Evolutionary conservation across 2,888 invertebrate genomes (phyloP).

Genomic region (Pyrocoelia pectoralis): DNA sequence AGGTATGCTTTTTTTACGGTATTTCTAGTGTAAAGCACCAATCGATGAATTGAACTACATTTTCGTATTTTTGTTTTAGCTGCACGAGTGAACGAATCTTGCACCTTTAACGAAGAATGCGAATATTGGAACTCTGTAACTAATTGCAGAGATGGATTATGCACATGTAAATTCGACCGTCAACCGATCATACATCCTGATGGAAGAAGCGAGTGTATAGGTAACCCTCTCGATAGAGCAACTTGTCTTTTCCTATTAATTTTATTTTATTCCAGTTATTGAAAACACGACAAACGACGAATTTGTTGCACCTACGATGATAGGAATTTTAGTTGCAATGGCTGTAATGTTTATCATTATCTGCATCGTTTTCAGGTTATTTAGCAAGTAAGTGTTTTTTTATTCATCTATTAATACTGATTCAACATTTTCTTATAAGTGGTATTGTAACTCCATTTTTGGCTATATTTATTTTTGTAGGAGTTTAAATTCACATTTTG

Average conservation of each 20-base stretch:
- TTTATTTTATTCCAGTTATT: constrained; percentile 58
- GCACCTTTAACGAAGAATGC: constrained; percentile 86
- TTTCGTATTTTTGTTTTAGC: constrained; percentile 64
- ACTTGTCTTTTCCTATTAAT: neutral
- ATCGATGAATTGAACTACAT: too few relatives aligned
- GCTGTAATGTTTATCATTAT: constrained; percentile 94
- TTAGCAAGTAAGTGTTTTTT: constrained; percentile 93
- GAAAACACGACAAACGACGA: constrained; percentile 69
- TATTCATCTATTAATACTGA: too few relatives aligned
- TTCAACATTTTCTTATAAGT: too few relatives aligned
- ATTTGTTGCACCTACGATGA: constrained; percentile 89
- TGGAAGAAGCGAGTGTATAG: constrained; percentile 76
- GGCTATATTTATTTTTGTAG: too few relatives aligned
- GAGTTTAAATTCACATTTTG: too few relatives aligned
- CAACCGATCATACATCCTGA: constrained; percentile 73
- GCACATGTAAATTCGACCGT: constrained; percentile 83
- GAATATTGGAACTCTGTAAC: constrained; percentile 77
- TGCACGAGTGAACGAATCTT: constrained; percentile 81
- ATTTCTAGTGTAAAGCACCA: too few relatives aligned
- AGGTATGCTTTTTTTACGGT: too few relatives aligned
- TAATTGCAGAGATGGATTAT: constrained; percentile 80
- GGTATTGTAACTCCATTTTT: too few relatives aligned
- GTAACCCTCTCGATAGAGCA: too few relatives aligned
- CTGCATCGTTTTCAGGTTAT: constrained; percentile 88
- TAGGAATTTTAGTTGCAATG: constrained; percentile 88